These are phyloP conservation scores for Dendrolimus pini DNA, from an alignment of 2,888 invertebrate genomes.

Conservation along the genomic window DNA sequence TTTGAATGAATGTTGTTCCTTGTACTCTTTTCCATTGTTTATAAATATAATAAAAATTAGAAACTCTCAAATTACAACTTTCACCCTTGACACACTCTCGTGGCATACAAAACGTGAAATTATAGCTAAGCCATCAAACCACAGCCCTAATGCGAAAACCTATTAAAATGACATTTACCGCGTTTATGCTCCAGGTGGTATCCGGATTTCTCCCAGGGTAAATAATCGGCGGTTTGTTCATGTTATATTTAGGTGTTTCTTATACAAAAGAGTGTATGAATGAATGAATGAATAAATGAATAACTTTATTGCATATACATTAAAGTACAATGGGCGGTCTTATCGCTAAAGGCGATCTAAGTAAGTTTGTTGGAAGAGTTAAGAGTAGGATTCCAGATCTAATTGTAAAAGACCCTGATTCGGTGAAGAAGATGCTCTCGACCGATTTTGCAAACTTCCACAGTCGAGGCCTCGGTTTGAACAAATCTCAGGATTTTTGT, in stretches of 20 bases:
- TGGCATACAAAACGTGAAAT: neutral
- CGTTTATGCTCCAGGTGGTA: neutral
- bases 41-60: too few species aligned
- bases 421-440: conserved; percentile 60
- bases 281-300: too few species aligned
- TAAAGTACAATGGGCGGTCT: too few species aligned
- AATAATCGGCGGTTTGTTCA: too few species aligned
- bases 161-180: neutral
- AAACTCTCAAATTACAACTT: too few species aligned
- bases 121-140: neutral
- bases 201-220: neutral
- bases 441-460: conserved; percentile 68
- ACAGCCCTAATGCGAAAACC: neutral
- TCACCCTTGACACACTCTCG: too few species aligned
- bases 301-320: too few species aligned
- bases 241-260: too few species aligned
- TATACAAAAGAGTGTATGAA: too few species aligned
- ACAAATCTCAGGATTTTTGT: conserved; percentile 73
- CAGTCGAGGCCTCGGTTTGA: conserved; percentile 65
- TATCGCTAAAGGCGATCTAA: conserved; percentile 10
- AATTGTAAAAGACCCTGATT: conserved; percentile 60
- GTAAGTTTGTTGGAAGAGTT: conserved; percentile 55
- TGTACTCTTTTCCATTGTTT: too few species aligned
- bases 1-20: too few species aligned
- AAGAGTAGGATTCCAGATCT: conserved; percentile 66